Conservation (phyloP, 2,888 invertebrate species). For the Silvanus unidentatus region DNA sequence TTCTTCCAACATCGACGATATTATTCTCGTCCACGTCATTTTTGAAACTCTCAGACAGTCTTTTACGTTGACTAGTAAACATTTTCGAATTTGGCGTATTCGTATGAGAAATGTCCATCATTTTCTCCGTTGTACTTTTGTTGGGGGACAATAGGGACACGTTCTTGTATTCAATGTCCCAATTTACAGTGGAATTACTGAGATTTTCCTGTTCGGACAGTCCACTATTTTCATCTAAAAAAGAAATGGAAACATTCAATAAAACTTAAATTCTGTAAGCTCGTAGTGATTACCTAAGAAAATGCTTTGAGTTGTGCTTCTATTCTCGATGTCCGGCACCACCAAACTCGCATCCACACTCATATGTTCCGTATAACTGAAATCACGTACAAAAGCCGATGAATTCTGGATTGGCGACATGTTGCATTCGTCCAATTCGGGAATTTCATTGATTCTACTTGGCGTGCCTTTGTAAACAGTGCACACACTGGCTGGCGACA, state of each 20-base stretch:
- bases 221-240: background rate
- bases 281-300: no score
- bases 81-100: slow-evolving; percentile 41
- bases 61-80: slow-evolving; percentile 41
- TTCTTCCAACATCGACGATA: slow-evolving; percentile 12
- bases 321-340: slow-evolving; percentile 43
- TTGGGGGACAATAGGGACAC: slow-evolving; percentile 32
- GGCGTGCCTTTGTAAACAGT: slow-evolving; percentile 7
- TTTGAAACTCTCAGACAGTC: slow-evolving; percentile 43
- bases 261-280: no score
- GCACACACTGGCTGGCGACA: slow-evolving; percentile 24
- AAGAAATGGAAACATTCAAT: no score
- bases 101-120: slow-evolving; percentile 39
- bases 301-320: slow-evolving; percentile 3
- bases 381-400: no score
- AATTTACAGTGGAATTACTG: slow-evolving; percentile 35
- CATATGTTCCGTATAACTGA: slow-evolving; percentile 31
- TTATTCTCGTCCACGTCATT: slow-evolving; percentile 24
- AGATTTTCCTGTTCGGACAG: slow-evolving; percentile 15
- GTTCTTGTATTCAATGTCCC: slow-evolving; percentile 43
- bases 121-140: slow-evolving; percentile 21
- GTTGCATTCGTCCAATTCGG: slow-evolving; percentile 28
- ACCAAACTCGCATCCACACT: slow-evolving; percentile 27
- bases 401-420: slow-evolving; percentile 30
- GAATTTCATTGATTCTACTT: slow-evolving; percentile 15